Percentiles rank a stretch among this genome's conserved stretches.
phyloP scores from a whole-genome alignment of 2,797 vertebrate genomes.

The Neopelma chrysocephalum region DNA sequence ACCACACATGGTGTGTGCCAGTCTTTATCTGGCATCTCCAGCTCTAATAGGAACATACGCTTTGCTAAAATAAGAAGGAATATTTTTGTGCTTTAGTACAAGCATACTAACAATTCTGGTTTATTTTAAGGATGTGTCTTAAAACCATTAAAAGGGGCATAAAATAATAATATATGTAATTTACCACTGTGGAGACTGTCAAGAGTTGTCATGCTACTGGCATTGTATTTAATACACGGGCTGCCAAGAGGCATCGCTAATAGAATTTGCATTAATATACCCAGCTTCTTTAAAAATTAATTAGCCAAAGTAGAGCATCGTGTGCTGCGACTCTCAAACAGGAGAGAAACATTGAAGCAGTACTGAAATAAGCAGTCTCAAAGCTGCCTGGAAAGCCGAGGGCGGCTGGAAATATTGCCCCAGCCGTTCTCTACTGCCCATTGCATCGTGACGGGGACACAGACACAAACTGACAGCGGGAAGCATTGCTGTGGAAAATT shows the following conservation, averaged over 20 bases:
- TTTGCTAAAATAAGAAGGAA: conserved; percentile 47
- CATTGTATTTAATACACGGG: conserved; percentile 42
- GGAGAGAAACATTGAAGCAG: conserved; percentile 34
- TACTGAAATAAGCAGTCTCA: not conserved
- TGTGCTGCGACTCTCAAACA: conserved; percentile 44
- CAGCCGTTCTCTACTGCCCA: not conserved
- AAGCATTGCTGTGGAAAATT: not conserved
- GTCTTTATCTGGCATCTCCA: conserved; percentile 21
- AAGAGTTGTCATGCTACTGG: conserved; percentile 58
- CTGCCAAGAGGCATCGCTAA: conserved; percentile 48
- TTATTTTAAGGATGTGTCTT: conserved; percentile 54
- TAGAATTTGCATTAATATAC: conserved; percentile 60
- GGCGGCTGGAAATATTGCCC: not conserved
- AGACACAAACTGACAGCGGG: not conserved
- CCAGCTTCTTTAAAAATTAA: conserved; percentile 62
- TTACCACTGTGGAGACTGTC: conserved; percentile 36
- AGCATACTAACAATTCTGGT: conserved; percentile 1
- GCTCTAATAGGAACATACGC: conserved; percentile 35
- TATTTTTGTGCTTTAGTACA: conserved; percentile 41
- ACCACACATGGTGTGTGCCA: conserved; percentile 20
- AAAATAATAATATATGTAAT: conserved; percentile 59
- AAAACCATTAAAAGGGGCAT: conserved; percentile 30
- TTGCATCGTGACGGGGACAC: not conserved
- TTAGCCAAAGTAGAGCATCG: conserved; percentile 53
- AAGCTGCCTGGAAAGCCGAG: not conserved